Conservation (phyloP, 2,888 invertebrate species). For the Microdon myrmicae region DNA sequence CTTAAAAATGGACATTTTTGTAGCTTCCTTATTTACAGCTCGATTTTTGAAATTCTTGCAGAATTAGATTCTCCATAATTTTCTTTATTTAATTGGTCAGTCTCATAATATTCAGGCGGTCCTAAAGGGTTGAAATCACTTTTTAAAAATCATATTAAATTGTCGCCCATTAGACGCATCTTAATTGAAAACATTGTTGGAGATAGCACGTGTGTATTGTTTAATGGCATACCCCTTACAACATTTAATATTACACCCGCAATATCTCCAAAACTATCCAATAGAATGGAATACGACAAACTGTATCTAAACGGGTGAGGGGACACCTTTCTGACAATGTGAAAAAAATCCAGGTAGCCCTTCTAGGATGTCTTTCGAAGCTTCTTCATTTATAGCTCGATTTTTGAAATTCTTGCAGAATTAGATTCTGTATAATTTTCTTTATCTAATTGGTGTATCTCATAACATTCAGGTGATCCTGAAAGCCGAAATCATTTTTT, state of each 20-base stretch:
- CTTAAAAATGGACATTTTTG: slow-evolving; percentile 12
- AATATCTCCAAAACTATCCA: neutral
- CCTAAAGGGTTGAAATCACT: slow-evolving; percentile 56
- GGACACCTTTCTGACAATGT: neutral
- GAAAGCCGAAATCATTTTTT: slow-evolving; percentile 58
- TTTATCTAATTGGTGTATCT: neutral
- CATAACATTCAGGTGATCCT: slow-evolving; percentile 15
- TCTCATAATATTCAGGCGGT: slow-evolving; percentile 11
- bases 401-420: slow-evolving; percentile 30
- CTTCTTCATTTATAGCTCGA: neutral
- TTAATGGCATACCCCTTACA: no score
- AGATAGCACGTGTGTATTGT: no score
- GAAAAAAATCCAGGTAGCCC: slow-evolving; percentile 1
- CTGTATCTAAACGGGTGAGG: slow-evolving; percentile 15
- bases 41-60: slow-evolving; percentile 23
- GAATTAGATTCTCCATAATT: slow-evolving; percentile 28
- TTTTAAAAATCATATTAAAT: slow-evolving; percentile 63
- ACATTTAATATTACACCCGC: neutral
- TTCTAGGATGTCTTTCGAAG: slow-evolving; percentile 1
- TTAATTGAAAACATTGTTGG: slow-evolving; percentile 5
- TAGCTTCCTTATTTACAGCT: neutral
- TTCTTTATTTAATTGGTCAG: slow-evolving; percentile 1
- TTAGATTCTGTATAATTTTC: slow-evolving; percentile 22
- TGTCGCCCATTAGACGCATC: slow-evolving; percentile 14
- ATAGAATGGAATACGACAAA: neutral